Conservation (phyloP, 1,140 invertebrate species). For the Drosophila virilis region DNA sequence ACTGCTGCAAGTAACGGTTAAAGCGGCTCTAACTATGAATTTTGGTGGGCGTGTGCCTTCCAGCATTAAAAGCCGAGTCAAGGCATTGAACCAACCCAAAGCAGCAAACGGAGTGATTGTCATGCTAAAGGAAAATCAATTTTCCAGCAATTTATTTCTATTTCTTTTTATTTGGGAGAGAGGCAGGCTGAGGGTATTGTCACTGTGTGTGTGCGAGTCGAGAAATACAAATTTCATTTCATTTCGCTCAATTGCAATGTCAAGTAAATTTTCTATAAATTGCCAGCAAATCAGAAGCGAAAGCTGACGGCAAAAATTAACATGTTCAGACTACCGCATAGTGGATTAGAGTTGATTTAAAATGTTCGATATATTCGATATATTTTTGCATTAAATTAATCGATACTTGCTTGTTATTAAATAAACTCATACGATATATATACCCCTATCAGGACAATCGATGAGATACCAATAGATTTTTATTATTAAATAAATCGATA, state of each 20-base stretch:
- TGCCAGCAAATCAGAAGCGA: slow-evolving; percentile 53
- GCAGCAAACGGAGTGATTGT: slow-evolving; percentile 64
- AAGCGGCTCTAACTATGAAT: slow-evolving; percentile 63
- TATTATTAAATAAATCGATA: no score
- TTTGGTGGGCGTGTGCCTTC: slow-evolving; percentile 73
- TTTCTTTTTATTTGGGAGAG: background rate
- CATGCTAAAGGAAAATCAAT: slow-evolving; percentile 76
- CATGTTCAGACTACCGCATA: slow-evolving; percentile 24
- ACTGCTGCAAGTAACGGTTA: slow-evolving; percentile 52
- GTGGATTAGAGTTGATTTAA: slow-evolving; percentile 2
- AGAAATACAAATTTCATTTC: slow-evolving; percentile 51
- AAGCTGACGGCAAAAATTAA: slow-evolving; percentile 49
- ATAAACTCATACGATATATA: no score
- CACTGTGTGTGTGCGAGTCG: slow-evolving; percentile 12
- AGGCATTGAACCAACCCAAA: slow-evolving; percentile 26
- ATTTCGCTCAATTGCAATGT: slow-evolving; percentile 54
- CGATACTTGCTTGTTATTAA: no score
- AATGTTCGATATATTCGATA: background rate
- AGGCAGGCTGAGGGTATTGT: background rate
- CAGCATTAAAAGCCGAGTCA: slow-evolving; percentile 36
- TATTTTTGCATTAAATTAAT: background rate
- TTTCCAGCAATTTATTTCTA: slow-evolving; percentile 61
- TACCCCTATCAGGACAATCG: no score
- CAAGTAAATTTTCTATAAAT: slow-evolving; percentile 51
- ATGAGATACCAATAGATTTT: no score